Percentiles rank a stretch among this genome's conserved stretches.
Evolutionary conservation across 2,888 invertebrate genomes (phyloP).

Genomic region (Orchesella flavescens): DNA sequence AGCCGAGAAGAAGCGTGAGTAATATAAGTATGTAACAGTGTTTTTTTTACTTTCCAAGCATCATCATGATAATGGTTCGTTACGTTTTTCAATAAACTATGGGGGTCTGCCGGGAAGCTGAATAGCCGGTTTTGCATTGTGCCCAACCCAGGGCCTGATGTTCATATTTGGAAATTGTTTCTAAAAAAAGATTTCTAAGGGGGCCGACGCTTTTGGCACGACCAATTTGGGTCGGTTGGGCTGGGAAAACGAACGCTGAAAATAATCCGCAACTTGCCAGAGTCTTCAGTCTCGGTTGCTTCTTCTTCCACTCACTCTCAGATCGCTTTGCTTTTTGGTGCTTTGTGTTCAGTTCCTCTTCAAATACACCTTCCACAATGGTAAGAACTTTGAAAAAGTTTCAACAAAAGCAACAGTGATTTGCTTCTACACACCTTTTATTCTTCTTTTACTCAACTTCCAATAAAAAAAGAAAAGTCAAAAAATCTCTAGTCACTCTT

Average conservation of each 20-base stretch:
- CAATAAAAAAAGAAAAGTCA: constrained; percentile 21
- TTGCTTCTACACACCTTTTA: constrained; percentile 24
- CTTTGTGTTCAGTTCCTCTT: constrained; percentile 69
- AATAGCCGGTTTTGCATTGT: constrained; percentile 65
- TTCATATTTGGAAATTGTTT: constrained; percentile 72
- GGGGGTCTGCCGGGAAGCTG: constrained; percentile 65
- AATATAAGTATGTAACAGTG: constrained; percentile 10
- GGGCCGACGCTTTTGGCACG: constrained; percentile 70
- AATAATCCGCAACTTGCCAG: constrained; percentile 68
- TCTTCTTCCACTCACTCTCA: constrained; percentile 71
- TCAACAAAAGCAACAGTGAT: constrained; percentile 47
- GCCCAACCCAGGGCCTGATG: constrained; percentile 73
- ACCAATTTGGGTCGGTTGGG: constrained; percentile 70
- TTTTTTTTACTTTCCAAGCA: constrained; percentile 18
- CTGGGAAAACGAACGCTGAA: constrained; percentile 69
- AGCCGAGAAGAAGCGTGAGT: background rate
- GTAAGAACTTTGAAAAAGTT: constrained; percentile 66
- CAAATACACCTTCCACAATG: constrained; percentile 70
- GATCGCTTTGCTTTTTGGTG: constrained; percentile 71
- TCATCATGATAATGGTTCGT: constrained; percentile 53
- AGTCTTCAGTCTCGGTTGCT: constrained; percentile 71
- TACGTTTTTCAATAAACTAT: constrained; percentile 63
- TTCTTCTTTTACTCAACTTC: constrained; percentile 45
- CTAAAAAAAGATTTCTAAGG: constrained; percentile 71
- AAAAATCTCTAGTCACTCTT: background rate